A percentile compares a stretch with the other conserved stretches of the same genome.
Conservation (phyloP, 2,797 vertebrate genomes). For the Meda fulgida region DNA sequence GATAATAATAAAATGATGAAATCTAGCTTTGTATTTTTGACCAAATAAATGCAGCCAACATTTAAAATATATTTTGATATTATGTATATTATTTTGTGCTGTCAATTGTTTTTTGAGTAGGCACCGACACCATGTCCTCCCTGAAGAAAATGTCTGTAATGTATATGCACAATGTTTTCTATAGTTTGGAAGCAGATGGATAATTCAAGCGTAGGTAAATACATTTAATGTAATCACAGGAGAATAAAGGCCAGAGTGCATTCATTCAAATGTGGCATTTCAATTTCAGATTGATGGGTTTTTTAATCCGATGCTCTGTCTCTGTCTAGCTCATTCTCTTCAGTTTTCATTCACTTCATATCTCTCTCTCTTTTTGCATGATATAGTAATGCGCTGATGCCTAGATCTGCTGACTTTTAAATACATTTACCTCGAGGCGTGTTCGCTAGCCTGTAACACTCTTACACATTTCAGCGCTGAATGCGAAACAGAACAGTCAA, state of each 20-base stretch:
- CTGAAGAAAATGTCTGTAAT: not conserved
- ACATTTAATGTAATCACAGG: constrained; percentile 3
- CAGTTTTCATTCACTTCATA: not conserved
- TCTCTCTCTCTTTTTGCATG: constrained; percentile 4
- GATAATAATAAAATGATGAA: not conserved
- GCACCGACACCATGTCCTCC: not conserved
- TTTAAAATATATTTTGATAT: too few species aligned
- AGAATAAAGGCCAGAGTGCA: constrained; percentile 1
- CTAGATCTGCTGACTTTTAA: constrained; percentile 30
- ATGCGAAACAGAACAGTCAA: constrained; percentile 41
- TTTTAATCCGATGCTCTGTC: constrained; percentile 18
- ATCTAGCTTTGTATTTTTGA: not conserved
- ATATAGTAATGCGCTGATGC: constrained; percentile 20
- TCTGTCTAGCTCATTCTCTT: not conserved
- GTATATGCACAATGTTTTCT: not conserved
- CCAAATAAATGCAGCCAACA: too few species aligned
- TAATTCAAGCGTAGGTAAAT: constrained; percentile 18
- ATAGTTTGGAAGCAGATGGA: constrained; percentile 1
- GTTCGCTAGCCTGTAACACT: constrained; percentile 31
- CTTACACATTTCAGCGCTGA: not conserved
- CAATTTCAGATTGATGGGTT: constrained; percentile 28
- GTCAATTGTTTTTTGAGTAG: not conserved
- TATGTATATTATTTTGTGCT: too few species aligned
- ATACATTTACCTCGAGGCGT: constrained; percentile 8
- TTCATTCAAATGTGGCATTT: constrained; percentile 24